Conservation (phyloP, 2,113 vertebrate genomes). For the Tonatia bakeri region DNA sequence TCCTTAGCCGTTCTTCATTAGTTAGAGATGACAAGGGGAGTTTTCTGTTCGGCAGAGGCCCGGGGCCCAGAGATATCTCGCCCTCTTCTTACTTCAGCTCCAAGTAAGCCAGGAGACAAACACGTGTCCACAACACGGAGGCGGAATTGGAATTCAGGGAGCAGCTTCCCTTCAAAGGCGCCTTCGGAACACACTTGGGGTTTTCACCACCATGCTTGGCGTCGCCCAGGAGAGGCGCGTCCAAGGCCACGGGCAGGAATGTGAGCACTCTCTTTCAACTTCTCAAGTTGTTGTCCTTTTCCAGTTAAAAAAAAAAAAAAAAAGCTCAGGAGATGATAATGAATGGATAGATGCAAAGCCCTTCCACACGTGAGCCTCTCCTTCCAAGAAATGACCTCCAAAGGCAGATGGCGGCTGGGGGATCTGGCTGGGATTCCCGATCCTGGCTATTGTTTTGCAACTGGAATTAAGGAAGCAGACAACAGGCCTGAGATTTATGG, state of each 20-base stretch:
- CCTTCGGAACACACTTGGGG: background rate
- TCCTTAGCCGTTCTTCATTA: background rate
- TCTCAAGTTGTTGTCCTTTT: background rate
- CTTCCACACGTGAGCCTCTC: background rate
- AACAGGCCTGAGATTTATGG: constrained; percentile 14
- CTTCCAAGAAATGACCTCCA: background rate
- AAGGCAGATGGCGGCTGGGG: background rate
- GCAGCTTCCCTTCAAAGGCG: background rate
- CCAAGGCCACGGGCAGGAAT: too few relatives aligned
- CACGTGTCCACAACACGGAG: rapidly evolving
- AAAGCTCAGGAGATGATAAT: background rate
- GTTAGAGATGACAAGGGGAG: background rate
- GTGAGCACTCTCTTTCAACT: background rate
- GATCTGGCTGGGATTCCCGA: background rate
- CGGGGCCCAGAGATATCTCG: background rate
- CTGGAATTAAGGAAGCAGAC: constrained; percentile 50
- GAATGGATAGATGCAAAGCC: background rate
- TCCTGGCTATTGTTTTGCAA: background rate
- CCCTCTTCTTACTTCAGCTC: background rate
- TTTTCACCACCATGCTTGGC: rapidly evolving
- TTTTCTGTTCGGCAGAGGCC: background rate
- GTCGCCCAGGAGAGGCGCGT: rapidly evolving
- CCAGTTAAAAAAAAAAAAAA: background rate
- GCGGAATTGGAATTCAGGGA: background rate
- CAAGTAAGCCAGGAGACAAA: background rate